These are phyloP conservation scores for Drosophila murphyi DNA, from an alignment of 1,140 invertebrate genomes.

Conservation along the genomic window DNA sequence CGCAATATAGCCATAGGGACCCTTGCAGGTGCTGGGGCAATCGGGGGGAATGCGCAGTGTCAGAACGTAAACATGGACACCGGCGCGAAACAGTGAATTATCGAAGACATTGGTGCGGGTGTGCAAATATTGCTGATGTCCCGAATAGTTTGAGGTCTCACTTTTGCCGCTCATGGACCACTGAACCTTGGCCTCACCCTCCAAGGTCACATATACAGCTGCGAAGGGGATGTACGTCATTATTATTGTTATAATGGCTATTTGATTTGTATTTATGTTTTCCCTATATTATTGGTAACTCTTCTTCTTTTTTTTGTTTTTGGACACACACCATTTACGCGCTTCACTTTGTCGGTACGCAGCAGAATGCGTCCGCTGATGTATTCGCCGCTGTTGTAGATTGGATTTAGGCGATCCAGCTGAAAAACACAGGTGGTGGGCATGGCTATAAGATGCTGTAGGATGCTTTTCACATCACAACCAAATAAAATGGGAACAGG, in stretches of 20 bases:
- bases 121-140: slow-evolving; percentile 80
- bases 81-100: slow-evolving; percentile 85
- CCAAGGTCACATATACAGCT: slow-evolving; percentile 80
- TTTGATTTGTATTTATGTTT: background rate
- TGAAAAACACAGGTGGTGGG: slow-evolving; percentile 80
- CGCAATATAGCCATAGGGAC: slow-evolving; percentile 88
- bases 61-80: slow-evolving; percentile 86
- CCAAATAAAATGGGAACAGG: slow-evolving; percentile 6
- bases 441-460: slow-evolving; percentile 53
- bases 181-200: slow-evolving; percentile 81
- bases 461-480: slow-evolving; percentile 23
- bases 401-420: slow-evolving; percentile 77
- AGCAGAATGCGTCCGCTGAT: slow-evolving; percentile 76
- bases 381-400: slow-evolving; percentile 80
- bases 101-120: slow-evolving; percentile 81
- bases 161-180: slow-evolving; percentile 82
- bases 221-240: background rate
- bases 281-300: too few species aligned
- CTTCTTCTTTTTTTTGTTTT: background rate
- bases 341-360: slow-evolving; percentile 78
- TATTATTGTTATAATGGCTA: background rate
- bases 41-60: slow-evolving; percentile 85
- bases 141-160: slow-evolving; percentile 79
- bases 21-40: slow-evolving; percentile 89
- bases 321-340: slow-evolving; percentile 73